Evolutionary conservation across 1,140 invertebrate genomes (phyloP).

Genomic region (Dreissena polymorpha): DNA sequence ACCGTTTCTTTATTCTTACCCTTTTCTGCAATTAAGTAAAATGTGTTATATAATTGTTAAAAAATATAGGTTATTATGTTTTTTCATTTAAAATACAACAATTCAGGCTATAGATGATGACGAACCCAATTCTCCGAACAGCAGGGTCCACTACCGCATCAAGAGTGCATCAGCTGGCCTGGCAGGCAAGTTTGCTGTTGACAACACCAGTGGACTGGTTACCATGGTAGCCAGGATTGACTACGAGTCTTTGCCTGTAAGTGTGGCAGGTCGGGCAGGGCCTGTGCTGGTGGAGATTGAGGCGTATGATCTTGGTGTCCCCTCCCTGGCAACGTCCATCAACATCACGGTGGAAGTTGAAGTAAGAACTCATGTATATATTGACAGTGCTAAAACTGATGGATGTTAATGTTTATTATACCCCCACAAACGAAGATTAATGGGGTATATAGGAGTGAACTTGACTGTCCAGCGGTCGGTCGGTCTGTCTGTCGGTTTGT

Average conservation of each 20-base stretch:
- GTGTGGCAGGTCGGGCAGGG: constrained; percentile 53
- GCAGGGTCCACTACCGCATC: constrained; percentile 46
- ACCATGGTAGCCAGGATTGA: constrained; percentile 60
- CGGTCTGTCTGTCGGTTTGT: too few relatives aligned
- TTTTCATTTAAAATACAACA: too few relatives aligned
- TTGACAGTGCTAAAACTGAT: too few relatives aligned
- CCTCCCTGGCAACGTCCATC: constrained; percentile 40
- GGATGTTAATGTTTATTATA: too few relatives aligned
- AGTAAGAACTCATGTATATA: constrained; percentile 16
- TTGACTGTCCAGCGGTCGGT: too few relatives aligned
- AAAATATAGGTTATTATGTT: too few relatives aligned
- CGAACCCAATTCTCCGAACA: constrained; percentile 57
- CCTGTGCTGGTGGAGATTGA: constrained; percentile 59
- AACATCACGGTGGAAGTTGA: constrained; percentile 67
- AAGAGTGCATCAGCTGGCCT: constrained; percentile 33
- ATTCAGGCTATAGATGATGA: constrained; percentile 63
- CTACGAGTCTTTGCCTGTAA: constrained; percentile 62
- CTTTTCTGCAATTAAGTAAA: too few relatives aligned
- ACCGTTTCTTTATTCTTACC: too few relatives aligned
- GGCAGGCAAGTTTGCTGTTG: constrained; percentile 54
- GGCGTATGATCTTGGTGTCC: constrained; percentile 63
- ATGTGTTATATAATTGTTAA: too few relatives aligned
- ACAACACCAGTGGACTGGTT: constrained; percentile 59
- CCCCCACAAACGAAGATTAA: too few relatives aligned
- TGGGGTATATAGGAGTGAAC: too few relatives aligned